Evolutionary conservation across 2,888 invertebrate genomes (phyloP).

Genomic region (Drosophila parthenogenetica): DNA sequence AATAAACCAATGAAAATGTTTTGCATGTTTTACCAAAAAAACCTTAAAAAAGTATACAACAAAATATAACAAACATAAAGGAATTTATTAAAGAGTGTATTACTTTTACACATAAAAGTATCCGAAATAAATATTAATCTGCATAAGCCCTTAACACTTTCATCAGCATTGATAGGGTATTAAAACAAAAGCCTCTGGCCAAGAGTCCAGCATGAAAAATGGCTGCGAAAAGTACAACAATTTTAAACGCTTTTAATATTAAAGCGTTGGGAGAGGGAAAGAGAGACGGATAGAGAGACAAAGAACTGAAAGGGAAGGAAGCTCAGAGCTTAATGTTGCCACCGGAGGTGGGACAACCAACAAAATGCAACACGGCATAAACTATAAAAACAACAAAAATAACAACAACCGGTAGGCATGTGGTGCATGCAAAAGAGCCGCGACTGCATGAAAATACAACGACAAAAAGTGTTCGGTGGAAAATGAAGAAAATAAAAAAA

Average conservation of each 20-base stretch:
- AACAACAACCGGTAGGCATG: slow-evolving; percentile 47
- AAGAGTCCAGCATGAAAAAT: slow-evolving; percentile 53
- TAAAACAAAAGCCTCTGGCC: slow-evolving; percentile 29
- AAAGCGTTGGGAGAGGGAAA: slow-evolving; percentile 55
- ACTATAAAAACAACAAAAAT: slow-evolving; percentile 39
- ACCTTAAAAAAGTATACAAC: too few relatives aligned
- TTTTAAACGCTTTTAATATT: slow-evolving; percentile 79
- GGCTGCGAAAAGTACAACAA: slow-evolving; percentile 66
- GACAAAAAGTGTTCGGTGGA: slow-evolving; percentile 11
- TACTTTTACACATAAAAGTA: too few relatives aligned
- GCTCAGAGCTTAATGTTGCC: slow-evolving; percentile 15
- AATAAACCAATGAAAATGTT: background rate
- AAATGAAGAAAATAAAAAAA: slow-evolving; percentile 7
- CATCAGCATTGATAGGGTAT: slow-evolving; percentile 20
- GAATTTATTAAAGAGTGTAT: background rate
- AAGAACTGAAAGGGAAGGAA: slow-evolving; percentile 10
- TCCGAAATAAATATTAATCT: background rate
- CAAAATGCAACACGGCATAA: slow-evolving; percentile 69
- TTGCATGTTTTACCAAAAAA: too few relatives aligned
- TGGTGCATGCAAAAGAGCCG: slow-evolving; percentile 54
- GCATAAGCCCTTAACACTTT: background rate
- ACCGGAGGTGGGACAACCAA: slow-evolving; percentile 37
- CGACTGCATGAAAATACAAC: slow-evolving; percentile 51
- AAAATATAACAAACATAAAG: background rate
- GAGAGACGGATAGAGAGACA: slow-evolving; percentile 40